Percentiles rank a stretch among this genome's conserved stretches.
Evolutionary conservation across 2,888 invertebrate species (phyloP).

Genomic region (Stenodera caucasica): DNA sequence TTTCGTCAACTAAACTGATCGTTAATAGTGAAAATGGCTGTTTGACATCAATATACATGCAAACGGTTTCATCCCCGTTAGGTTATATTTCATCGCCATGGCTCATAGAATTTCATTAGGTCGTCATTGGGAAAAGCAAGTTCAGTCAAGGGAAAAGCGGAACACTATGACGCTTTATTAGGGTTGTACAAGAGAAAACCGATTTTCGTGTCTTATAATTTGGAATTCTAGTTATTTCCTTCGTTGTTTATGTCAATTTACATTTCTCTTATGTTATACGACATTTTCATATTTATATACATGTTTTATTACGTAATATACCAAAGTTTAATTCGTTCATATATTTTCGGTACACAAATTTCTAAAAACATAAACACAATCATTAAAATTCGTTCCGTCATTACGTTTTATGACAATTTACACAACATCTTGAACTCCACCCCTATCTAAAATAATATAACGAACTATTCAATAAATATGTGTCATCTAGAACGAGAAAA

Average conservation of each 20-base stretch:
- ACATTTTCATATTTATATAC: constrained; percentile 32
- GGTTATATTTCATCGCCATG: constrained; percentile 50
- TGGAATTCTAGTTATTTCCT: constrained; percentile 30
- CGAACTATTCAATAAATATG: too few relatives aligned
- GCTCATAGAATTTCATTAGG: constrained; percentile 54
- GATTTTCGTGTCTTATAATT: constrained; percentile 21
- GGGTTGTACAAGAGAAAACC: constrained; percentile 36
- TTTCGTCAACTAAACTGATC: constrained; percentile 36
- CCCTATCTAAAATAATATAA: neutral
- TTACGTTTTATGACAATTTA: constrained; percentile 25
- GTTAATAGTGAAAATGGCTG: constrained; percentile 39
- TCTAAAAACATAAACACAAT: constrained; percentile 28
- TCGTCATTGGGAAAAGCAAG: constrained; percentile 49
- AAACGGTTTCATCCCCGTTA: constrained; percentile 45
- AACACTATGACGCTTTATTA: constrained; percentile 49
- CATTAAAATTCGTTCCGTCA: constrained; percentile 27
- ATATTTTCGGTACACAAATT: constrained; percentile 30
- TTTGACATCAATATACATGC: constrained; percentile 48
- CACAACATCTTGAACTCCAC: constrained; percentile 4
- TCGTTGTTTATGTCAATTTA: constrained; percentile 34
- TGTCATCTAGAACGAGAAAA: too few relatives aligned
- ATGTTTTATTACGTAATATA: constrained; percentile 33
- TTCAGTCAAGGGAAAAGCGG: constrained; percentile 50
- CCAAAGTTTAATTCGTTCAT: constrained; percentile 28
- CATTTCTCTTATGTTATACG: constrained; percentile 30